Evolutionary conservation across 1,140 invertebrate species (phyloP), one percentile per base, ranked within the genome.

Genomic region (Rhagoletis pomonella): DNA sequence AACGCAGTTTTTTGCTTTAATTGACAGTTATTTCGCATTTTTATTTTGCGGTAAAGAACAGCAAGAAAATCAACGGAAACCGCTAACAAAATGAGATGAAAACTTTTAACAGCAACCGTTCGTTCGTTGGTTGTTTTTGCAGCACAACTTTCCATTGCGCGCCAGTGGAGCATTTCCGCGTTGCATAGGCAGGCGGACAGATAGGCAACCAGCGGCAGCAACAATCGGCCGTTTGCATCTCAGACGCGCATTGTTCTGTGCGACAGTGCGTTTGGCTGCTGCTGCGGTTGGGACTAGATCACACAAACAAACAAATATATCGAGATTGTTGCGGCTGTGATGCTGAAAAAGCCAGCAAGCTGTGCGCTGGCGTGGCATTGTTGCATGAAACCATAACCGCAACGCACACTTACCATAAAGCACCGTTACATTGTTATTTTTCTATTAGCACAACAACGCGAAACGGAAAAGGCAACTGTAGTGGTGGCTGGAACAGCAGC

Each of bases 341-440:
- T 47, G 60, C 12, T 73, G 42, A 12, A 17, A 73, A 47, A 55
- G 29, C 29, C 29, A 55, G 50, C 73, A 42, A 44, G 1, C 17
- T 19, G 42, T 29, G 6, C 47, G n/a, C 73, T 19, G 73, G 73
- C 55, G 73, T 81, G 73, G 73, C 73, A 81, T 81, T 81, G 73
- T 81, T 81, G 73, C 50, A 81, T 81, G 73, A 55, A 81, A 81
- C 73, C 47, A 81, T 50, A 81, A 81, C 73, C 73, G 73, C 73
- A 81, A 81, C 73, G 73, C 73, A 81, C 50, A 81, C 73, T 81
- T 81, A 81, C 73, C 73, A 81, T 81, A 81, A 81, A 81, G 73
- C 73, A 81, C 73, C 73, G 73, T 81, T 81, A 81, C 73, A 81
- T 81, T 81, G 73, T 81, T 81, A 81, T 81, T 81, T 81, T 81